Evolutionary conservation across 2,888 invertebrate species (phyloP), one percentile per base, ranked within the genome.

Genomic region (Cerastis leucographa): DNA sequence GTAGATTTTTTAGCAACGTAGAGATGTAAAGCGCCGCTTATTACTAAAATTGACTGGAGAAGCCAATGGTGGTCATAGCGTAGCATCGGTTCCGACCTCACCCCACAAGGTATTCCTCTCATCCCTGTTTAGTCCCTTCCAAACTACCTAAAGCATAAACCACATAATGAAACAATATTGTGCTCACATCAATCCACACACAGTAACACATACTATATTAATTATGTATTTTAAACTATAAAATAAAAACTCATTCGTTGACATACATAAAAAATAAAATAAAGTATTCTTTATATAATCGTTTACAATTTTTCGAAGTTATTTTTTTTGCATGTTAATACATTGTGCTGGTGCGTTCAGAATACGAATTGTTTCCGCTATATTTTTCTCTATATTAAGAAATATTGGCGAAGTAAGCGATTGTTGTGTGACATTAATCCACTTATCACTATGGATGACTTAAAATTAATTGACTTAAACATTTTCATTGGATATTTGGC

Each of bases 391-490:
- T 93, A 92, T 92, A 90, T 87, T 92, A 87, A 89, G 86, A 90
- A 89, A 92, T 92, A 91, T 94, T 94, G 92, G 95, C 95, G 93
- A 94, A 95, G 91, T 89, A 95, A 95, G 96, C 95, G 91, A 93
- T 93, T 92, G 90, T 91, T 86, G 87, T 90, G 90, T 90, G 91
- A 92, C 89, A 88, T 89, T 90, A 87, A 90, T 92, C 92, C 85
- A 93, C 95, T 94, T 96, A 95, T 88, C 85, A 80, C 94, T 96
- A 96, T 94, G 92, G 93, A 95, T 96, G 96, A 96, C 96, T 96
- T 96, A 95, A 96, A 96, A 95, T 94, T 96, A 96, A 96, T 96
- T 96, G 96, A 96, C 96, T 94, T 91, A 91, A 93, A 94, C 92
- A 89, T 89, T 91, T 92, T 81, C 89, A 90, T 91, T 90, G 88